These are phyloP conservation scores for Monoplex corrugatus DNA, from an alignment of 2,888 invertebrate genomes.

Conservation along the genomic window DNA sequence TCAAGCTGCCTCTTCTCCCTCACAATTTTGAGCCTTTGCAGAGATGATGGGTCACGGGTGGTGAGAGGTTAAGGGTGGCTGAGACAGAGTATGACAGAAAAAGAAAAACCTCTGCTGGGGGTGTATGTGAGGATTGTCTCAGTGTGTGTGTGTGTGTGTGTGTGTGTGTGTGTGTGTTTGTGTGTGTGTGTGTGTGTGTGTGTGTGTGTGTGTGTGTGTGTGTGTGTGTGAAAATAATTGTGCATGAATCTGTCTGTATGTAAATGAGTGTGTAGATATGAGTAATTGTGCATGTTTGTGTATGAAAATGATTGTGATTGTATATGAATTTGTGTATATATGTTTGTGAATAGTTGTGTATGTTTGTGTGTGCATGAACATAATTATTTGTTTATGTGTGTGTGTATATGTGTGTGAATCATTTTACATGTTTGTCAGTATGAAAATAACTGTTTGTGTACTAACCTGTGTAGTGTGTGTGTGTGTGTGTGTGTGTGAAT, in stretches of 20 bases:
- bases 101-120: too few relatives aligned
- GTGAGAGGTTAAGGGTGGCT: too few relatives aligned
- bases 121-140: too few relatives aligned
- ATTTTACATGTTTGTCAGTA: too few relatives aligned
- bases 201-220: not conserved
- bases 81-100: too few relatives aligned
- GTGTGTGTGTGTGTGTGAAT: too few relatives aligned
- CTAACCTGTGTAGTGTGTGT: too few relatives aligned
- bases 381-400: too few relatives aligned
- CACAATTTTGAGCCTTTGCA: constrained; percentile 34
- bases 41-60: constrained; percentile 9
- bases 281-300: not conserved
- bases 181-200: not conserved
- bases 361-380: not conserved
- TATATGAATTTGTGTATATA: not conserved
- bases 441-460: too few relatives aligned
- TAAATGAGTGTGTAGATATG: not conserved
- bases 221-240: not conserved
- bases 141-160: not conserved
- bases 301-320: not conserved
- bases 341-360: too few relatives aligned
- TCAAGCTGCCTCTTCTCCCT: constrained; percentile 68
- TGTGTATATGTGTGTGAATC: too few relatives aligned
- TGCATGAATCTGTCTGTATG: not conserved
- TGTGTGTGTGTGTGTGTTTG: not conserved